phyloP scores from a whole-genome alignment of 2,113 vertebrate genomes.

The Platycercus adscitus region DNA sequence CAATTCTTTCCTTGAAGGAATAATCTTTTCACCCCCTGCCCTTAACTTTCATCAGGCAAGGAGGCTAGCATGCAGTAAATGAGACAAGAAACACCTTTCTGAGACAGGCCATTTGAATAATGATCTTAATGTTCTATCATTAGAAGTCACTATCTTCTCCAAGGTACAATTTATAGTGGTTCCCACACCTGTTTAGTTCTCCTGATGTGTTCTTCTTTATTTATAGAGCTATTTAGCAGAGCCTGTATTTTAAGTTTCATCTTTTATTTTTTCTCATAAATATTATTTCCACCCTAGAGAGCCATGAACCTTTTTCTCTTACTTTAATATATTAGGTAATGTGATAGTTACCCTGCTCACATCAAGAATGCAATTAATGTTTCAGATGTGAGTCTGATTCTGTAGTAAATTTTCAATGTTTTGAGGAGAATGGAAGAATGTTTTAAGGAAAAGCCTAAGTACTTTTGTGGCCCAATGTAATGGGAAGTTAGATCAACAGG shows the following conservation, averaged over 20 bases:
- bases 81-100: not conserved
- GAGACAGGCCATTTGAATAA: not conserved
- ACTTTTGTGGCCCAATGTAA: not conserved
- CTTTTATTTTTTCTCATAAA: constrained; percentile 20
- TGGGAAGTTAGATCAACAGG: accelerated
- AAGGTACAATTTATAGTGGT: not conserved
- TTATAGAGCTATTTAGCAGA: not conserved
- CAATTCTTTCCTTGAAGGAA: not conserved
- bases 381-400: not conserved
- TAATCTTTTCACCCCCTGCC: not conserved
- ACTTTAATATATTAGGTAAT: not conserved
- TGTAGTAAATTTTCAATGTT: not conserved
- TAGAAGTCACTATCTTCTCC: not conserved
- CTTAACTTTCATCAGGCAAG: not conserved
- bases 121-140: not conserved
- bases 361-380: not conserved
- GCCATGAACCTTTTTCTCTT: not conserved
- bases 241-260: not conserved
- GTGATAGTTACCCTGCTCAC: not conserved
- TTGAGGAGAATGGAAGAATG: not conserved
- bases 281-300: not conserved
- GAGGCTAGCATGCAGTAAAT: not conserved
- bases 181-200: not conserved
- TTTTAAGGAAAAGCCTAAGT: not conserved
- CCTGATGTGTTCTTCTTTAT: not conserved